Evolutionary conservation across 1,140 invertebrate genomes (phyloP).

Genomic region (Nephila pilipes): DNA sequence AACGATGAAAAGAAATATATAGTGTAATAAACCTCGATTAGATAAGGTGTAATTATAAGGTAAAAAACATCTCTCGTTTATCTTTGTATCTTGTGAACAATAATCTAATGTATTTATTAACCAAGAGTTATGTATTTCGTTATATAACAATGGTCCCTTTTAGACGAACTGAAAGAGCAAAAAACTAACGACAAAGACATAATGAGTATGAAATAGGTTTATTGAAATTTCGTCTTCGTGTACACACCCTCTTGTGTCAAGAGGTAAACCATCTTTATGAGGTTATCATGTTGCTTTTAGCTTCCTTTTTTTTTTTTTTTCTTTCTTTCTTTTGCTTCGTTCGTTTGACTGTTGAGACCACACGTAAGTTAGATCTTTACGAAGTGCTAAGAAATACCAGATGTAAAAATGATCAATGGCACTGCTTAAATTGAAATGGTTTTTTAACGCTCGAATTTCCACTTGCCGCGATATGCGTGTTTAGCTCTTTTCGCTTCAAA

Average conservation of each 20-base stretch:
- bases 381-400: not conserved
- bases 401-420: constrained; percentile 54
- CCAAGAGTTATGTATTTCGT: not conserved
- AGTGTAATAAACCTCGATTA: no score
- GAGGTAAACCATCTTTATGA: not conserved
- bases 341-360: constrained; percentile 2
- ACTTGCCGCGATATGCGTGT: not conserved
- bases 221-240: constrained; percentile 17
- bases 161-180: not conserved
- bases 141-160: not conserved
- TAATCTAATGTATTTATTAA: not conserved
- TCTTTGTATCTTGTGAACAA: no score
- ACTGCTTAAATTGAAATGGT: constrained; percentile 35
- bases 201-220: not conserved
- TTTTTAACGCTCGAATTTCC: not conserved
- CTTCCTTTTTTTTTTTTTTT: no score
- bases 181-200: not conserved
- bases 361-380: not conserved
- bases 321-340: not conserved
- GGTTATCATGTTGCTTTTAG: not conserved
- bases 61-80: no score
- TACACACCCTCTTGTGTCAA: constrained; percentile 14
- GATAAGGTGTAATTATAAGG: no score
- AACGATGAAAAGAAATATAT: no score
- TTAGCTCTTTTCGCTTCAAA: not conserved